Conservation (phyloP, 2,888 invertebrate genomes). For the Argynnis bischoffii region DNA sequence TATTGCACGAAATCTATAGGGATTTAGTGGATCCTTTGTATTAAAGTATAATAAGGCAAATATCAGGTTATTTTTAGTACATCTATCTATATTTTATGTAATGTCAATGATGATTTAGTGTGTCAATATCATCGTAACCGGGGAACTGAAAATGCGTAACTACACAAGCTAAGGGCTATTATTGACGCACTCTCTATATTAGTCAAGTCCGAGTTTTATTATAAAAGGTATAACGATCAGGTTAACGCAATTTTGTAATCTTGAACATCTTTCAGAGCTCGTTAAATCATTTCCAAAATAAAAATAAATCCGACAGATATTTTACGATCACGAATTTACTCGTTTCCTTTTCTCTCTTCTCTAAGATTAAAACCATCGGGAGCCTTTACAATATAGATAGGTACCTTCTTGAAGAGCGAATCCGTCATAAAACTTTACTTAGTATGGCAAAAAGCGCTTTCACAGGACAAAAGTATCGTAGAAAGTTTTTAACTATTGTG, state of each 20-base stretch:
- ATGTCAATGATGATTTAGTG: not conserved
- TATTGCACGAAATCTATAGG: not conserved
- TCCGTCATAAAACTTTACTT: not conserved
- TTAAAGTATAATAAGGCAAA: not conserved
- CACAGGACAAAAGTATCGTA: conserved; percentile 17
- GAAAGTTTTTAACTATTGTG: not conserved
- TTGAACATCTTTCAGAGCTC: not conserved
- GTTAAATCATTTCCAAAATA: not conserved
- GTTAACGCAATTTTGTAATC: conserved; percentile 14
- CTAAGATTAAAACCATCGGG: not conserved
- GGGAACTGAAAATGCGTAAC: no score
- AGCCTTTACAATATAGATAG: not conserved
- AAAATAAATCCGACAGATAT: conserved; percentile 17
- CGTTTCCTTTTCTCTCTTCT: not conserved
- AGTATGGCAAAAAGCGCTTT: conserved; percentile 11
- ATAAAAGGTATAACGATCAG: not conserved
- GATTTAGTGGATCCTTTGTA: conserved; percentile 7
- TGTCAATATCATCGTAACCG: no score
- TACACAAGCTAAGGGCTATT: no score
- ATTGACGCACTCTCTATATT: not conserved
- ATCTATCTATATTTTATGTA: conserved; percentile 2
- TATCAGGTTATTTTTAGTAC: not conserved
- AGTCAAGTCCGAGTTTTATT: conserved; percentile 8
- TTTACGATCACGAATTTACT: not conserved
- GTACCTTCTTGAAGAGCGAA: not conserved